phyloP scores from a whole-genome alignment of 2,797 vertebrate species.

The Gymnopithys bicolor region DNA sequence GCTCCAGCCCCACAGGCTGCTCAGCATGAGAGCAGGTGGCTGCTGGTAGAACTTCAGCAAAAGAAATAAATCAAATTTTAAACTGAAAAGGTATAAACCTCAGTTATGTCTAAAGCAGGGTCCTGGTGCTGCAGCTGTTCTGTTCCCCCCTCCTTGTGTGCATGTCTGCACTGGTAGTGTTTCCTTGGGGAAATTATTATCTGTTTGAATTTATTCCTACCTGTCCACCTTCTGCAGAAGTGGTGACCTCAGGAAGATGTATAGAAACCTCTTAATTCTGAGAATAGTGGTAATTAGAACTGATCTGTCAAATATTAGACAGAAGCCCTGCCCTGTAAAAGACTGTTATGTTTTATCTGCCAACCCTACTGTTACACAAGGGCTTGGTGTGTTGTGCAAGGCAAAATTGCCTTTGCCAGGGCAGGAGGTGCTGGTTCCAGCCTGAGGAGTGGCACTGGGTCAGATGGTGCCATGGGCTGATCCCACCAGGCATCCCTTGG shows the following conservation, averaged over 20 bases:
- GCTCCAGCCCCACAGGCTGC: neutral
- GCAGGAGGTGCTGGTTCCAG: neutral
- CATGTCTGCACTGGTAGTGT: neutral
- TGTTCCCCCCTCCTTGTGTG: neutral
- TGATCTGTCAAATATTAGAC: neutral
- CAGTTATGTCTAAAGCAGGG: neutral
- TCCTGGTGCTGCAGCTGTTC: neutral
- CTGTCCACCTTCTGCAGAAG: neutral
- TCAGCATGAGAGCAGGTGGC: rapidly evolving
- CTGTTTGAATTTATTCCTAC: neutral
- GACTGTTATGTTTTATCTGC: neutral
- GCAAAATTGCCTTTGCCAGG: neutral
- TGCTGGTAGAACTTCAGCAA: neutral
- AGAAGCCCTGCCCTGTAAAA: neutral
- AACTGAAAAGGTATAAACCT: neutral
- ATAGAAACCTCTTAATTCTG: neutral
- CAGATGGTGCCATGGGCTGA: rapidly evolving
- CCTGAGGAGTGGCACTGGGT: rapidly evolving
- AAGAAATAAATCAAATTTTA: neutral
- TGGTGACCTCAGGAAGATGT: too few relatives aligned
- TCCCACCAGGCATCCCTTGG: rapidly evolving
- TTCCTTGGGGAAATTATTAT: neutral
- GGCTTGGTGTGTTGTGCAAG: too few relatives aligned
- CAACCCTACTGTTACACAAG: neutral
- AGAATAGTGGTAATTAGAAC: neutral